Percentiles rank a stretch among this genome's conserved stretches.
These are phyloP conservation scores for Hypomecis punctinalis DNA, from an alignment of 2,888 invertebrate species.

Conservation along the genomic window DNA sequence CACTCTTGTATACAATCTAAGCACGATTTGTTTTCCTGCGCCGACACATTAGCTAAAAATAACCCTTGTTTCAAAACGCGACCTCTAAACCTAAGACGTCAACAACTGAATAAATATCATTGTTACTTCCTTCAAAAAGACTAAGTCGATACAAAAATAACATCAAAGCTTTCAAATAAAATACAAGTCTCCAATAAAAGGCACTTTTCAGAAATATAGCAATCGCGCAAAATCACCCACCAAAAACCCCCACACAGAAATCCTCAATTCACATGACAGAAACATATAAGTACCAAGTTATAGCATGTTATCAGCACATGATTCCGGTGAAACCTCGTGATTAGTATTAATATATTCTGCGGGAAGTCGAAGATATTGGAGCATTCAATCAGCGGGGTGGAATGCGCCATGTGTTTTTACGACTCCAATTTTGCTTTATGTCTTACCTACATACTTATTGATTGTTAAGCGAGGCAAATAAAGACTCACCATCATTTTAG, in stretches of 20 bases:
- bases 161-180: no score
- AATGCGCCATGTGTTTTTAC: constrained; percentile 24
- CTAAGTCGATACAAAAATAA: no score
- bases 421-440: constrained; percentile 24
- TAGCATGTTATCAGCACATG: constrained; percentile 11
- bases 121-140: no score
- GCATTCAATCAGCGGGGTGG: constrained; percentile 30
- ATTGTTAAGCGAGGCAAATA: neutral
- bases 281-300: constrained; percentile 19
- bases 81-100: no score
- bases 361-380: constrained; percentile 31
- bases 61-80: no score
- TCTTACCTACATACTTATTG: neutral
- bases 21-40: no score
- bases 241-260: constrained; percentile 1
- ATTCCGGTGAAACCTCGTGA: constrained; percentile 25
- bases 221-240: neutral
- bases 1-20: no score
- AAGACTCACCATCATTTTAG: no score
- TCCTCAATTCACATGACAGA: constrained; percentile 6
- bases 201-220: neutral
- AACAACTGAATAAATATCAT: no score
- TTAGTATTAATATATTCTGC: constrained; percentile 34
- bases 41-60: no score
- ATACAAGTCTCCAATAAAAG: no score